Evolutionary conservation across 2,113 vertebrate genomes (phyloP), one percentile per base, ranked within the genome.

Genomic region (Neolamprologus hecqui): DNA sequence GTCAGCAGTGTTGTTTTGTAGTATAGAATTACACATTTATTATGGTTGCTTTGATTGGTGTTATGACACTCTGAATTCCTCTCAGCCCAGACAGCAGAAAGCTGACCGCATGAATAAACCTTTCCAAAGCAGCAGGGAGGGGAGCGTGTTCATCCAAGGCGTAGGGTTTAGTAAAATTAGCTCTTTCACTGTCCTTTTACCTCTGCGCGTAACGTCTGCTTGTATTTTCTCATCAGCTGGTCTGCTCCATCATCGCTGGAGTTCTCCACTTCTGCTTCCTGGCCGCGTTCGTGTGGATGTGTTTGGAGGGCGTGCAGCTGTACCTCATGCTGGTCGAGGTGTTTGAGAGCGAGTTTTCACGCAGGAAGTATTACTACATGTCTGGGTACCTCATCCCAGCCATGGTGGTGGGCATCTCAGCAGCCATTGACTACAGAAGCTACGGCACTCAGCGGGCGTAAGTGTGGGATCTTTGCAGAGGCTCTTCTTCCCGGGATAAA

Each of bases 271-370:
- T 99, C 94, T 99, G 99, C 96, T 99, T 99, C 96, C 96, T 99
- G 96, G 98, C 98, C 5, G 97, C 97, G n/a, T 99, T 99, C 94
- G 96, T 97, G 89, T 99, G 99, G 99, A 99, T 99, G 98, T 99
- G 98, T 92, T 95, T 99, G 94, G 99, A 99, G 96, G 98, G 98
- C 58, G 98, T 99, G 68, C 98, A 99, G 94, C 98, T 99, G 88
- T 99, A 99, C 95, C 96, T 99, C 92, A 98, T 99, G 98, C 96
- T 99, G 94, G 98, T 99, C 28, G 99, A 99, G 95, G 98, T 99
- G 89, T 99, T 99, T 79, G 99, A 99, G 95, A 99, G 98, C 92
- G 98, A 99, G 96, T 99, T 98, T 96, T 99, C 98, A 37, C 98
- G 98, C 92, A 97, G 98, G 92, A 99, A 98, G 94, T 99, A 99